Evolutionary conservation across 1,140 invertebrate genomes (phyloP), one percentile per base, ranked within the genome.

Genomic region (Eumeta japonica): DNA sequence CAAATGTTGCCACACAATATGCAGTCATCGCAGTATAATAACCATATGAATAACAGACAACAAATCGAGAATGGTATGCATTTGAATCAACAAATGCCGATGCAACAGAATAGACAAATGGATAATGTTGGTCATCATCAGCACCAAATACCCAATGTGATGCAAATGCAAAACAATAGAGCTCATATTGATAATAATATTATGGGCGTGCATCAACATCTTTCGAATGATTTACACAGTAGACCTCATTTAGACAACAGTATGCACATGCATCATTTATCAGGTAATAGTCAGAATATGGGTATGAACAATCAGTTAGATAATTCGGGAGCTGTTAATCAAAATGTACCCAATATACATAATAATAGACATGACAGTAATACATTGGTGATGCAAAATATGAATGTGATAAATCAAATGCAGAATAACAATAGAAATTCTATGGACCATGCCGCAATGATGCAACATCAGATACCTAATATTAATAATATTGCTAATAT

Each of bases 231-330:
- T 56, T 63, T 72, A 52, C 67, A 72, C 34, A 72, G 63, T 40
- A 57, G 67, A 47, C 71, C 71, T 48, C 66, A 71, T 24, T 58
- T 75, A 39, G 67, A 72, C 35, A 75, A 62, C 12, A 58, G 39
- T 42, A 65, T 71, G 52, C 66, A 73, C 40, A 70, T 75, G 59
- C 72, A 74, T 50, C 70, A 74, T 45, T 63, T 73, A 59, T 45
- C 59, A 9, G 62, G 52, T 28, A 70, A 55, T 44, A 53, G 51
- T 27, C 30, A 53, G n/a, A 64, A 53, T 42, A 63, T 70, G 45
- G 59, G 52, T 48, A 44, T 66, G 16, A 48, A 49, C 9, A 66
- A 48, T 46, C 63, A 62, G 47, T 62, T 70, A 20, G 70, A 74
- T 35, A 74, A 60, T 36, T 42, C 58, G 5, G 43, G 40, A 27